Evolutionary conservation across 2,888 invertebrate genomes (phyloP).

Genomic region (Alloplasta piceator): DNA sequence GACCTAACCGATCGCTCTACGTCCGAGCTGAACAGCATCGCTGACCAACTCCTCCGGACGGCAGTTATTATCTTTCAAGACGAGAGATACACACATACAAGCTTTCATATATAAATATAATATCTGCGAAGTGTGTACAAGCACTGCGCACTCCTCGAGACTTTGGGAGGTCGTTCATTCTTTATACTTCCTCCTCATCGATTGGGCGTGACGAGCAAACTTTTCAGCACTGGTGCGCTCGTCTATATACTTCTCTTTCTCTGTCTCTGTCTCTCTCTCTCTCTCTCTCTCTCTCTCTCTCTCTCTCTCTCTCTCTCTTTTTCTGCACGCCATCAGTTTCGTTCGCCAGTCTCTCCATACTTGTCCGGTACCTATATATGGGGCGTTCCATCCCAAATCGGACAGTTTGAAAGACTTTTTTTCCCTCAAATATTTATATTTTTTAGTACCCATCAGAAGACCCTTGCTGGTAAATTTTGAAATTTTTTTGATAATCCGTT

Average conservation of each 20-base stretch:
- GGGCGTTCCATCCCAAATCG: too few relatives aligned
- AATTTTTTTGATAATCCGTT: too few relatives aligned
- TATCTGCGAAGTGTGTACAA: conserved; percentile 16
- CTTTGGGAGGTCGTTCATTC: conserved; percentile 70
- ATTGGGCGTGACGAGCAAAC: conserved; percentile 72
- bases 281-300: conserved; percentile 27
- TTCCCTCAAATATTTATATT: too few relatives aligned
- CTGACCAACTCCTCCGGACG: conserved; percentile 53
- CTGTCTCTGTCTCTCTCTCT: conserved; percentile 27
- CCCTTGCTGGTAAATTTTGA: too few relatives aligned
- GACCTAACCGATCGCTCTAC: conserved; percentile 13
- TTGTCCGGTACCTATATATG: conserved; percentile 43
- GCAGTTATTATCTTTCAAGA: conserved; percentile 56
- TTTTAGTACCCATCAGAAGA: too few relatives aligned
- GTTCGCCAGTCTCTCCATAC: conserved; percentile 52
- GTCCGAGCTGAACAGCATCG: conserved; percentile 42
- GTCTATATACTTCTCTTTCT: conserved; percentile 30
- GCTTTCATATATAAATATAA: conserved; percentile 3
- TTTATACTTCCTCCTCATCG: conserved; percentile 70
- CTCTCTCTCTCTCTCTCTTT: conserved; percentile 28
- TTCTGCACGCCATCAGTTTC: conserved; percentile 40
- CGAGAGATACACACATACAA: conserved; percentile 30
- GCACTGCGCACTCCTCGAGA: conserved; percentile 57
- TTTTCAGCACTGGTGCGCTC: conserved; percentile 57
- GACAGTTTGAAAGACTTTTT: too few relatives aligned